Evolutionary conservation across 2,888 invertebrate species (phyloP).

Genomic region (Agrotis puta): DNA sequence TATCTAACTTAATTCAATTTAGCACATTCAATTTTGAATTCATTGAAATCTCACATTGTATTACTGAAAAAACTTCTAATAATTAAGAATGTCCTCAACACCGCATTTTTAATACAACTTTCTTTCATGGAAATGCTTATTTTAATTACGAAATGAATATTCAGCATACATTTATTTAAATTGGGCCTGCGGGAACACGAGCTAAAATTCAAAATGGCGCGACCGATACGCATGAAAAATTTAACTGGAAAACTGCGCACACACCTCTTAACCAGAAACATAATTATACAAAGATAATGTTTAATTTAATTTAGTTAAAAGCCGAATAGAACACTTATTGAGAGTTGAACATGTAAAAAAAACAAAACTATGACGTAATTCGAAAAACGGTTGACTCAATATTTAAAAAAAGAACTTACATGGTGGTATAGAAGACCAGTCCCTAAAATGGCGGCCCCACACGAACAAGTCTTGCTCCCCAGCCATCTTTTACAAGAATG

Average conservation of each 20-base stretch:
- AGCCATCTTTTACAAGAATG: constrained; percentile 80
- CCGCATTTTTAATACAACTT: not conserved
- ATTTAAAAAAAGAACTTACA: constrained; percentile 56
- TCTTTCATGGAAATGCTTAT: not conserved
- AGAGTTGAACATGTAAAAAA: not conserved
- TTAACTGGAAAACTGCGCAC: constrained; percentile 41
- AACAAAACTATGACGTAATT: constrained; percentile 19
- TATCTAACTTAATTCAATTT: not conserved
- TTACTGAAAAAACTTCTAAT: too few relatives aligned
- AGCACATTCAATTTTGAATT: not conserved
- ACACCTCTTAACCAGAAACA: constrained; percentile 19
- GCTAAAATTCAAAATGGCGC: constrained; percentile 47
- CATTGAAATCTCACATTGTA: too few relatives aligned
- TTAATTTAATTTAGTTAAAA: not conserved
- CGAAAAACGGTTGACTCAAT: not conserved
- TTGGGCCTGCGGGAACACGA: not conserved
- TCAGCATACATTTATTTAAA: constrained; percentile 7
- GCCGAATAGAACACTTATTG: not conserved
- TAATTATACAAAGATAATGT: not conserved
- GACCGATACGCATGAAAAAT: not conserved
- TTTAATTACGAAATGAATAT: not conserved
- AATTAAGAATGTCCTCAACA: not conserved
- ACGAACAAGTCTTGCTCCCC: constrained; percentile 69
- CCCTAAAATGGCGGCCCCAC: constrained; percentile 43
- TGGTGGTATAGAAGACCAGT: constrained; percentile 53